Conservation (phyloP, 2,113 vertebrate species). For the Holacanthus passer region DNA sequence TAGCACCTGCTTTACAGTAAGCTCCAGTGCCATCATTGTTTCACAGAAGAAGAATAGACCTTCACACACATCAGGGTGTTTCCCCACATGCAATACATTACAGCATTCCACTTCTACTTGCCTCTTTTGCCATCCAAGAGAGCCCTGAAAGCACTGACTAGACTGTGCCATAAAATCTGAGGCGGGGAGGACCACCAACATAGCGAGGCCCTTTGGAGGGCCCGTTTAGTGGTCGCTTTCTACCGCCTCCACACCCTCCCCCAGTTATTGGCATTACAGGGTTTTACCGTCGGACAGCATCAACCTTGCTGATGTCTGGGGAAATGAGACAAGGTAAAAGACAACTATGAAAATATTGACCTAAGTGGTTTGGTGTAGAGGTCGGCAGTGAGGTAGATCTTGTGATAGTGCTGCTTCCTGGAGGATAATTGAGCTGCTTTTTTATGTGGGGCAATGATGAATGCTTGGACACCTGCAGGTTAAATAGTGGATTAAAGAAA, state of each 20-base stretch:
- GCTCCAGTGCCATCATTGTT: conserved; percentile 36
- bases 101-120: conserved; percentile 51
- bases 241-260: conserved; percentile 37
- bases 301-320: conserved; percentile 58
- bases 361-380: conserved; percentile 43
- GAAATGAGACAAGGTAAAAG: conserved; percentile 54
- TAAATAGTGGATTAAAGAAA: conserved; percentile 7
- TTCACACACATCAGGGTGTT: conserved; percentile 36
- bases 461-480: conserved; percentile 20
- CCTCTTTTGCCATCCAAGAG: conserved; percentile 53
- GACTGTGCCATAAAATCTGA: conserved; percentile 69
- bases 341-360: conserved; percentile 65
- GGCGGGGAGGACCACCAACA: conserved; percentile 73
- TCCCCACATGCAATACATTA: conserved; percentile 56
- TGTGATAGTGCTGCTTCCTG: conserved; percentile 32
- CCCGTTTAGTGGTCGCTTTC: conserved; percentile 45
- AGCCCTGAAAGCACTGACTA: conserved; percentile 55
- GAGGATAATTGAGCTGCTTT: conserved; percentile 3
- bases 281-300: conserved; percentile 54
- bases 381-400: conserved; percentile 19
- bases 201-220: conserved; percentile 56
- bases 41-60: conserved; percentile 24
- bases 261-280: conserved; percentile 51
- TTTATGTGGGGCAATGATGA: not conserved
- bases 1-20: conserved; percentile 7